Conservation (phyloP, 2,888 invertebrate genomes). For the Scaptomyza tumidula region DNA sequence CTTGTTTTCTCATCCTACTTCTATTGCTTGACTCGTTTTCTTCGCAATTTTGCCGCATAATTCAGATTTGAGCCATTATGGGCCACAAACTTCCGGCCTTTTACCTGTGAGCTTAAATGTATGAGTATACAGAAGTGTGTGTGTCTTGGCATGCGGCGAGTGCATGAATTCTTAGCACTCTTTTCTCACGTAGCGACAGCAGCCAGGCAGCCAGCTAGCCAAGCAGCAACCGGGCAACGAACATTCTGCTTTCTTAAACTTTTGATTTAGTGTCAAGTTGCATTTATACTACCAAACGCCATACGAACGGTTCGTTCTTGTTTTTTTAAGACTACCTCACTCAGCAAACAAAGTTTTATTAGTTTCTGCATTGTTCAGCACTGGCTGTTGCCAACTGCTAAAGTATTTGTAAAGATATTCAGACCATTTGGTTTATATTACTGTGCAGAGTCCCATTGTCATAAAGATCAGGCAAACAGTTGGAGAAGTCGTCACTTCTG, state of each 20-base stretch:
- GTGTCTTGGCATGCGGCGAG: conserved; percentile 63
- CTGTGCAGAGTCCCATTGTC: conserved; percentile 18
- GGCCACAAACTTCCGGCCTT: conserved; percentile 65
- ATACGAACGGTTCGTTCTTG: conserved; percentile 21
- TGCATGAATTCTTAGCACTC: conserved; percentile 71
- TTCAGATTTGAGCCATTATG: conserved; percentile 76
- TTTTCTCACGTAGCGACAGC: conserved; percentile 63
- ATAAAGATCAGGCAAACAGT: conserved; percentile 38
- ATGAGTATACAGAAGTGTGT: conserved; percentile 16
- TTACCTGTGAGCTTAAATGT: conserved; percentile 30
- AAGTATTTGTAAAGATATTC: conserved; percentile 61
- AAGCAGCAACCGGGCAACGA: conserved; percentile 26
- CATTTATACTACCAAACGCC: conserved; percentile 37
- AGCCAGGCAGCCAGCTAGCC: conserved; percentile 13
- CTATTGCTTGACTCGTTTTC: conserved; percentile 15
- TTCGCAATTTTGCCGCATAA: conserved; percentile 68
- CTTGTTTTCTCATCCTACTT: conserved; percentile 13
- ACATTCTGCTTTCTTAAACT: conserved; percentile 62
- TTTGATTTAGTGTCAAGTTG: conserved; percentile 72
- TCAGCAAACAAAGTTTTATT: conserved; percentile 59
- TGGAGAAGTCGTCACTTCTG: conserved; percentile 29
- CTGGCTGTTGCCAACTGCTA: conserved; percentile 26
- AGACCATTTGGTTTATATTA: conserved; percentile 45
- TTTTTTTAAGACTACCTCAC: conserved; percentile 31
- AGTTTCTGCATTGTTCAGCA: conserved; percentile 63